These are phyloP conservation scores for Romanogobio albipinnatus DNA, from an alignment of 2,113 vertebrate genomes.

Conservation along the genomic window DNA sequence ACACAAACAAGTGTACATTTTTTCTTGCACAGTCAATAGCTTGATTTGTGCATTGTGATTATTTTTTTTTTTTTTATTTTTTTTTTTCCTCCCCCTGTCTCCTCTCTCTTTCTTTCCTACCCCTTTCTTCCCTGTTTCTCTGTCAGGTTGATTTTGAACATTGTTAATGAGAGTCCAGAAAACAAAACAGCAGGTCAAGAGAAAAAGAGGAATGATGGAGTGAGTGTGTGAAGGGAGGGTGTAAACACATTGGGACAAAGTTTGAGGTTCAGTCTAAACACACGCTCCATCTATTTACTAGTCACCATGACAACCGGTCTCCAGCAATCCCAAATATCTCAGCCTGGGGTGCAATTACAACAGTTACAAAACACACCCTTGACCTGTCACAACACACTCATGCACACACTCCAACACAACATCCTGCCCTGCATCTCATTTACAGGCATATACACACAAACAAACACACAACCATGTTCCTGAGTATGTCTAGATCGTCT, in stretches of 20 bases:
- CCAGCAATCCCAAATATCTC: constrained; percentile 23
- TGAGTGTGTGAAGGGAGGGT: constrained; percentile 5
- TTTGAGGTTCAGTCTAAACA: constrained; percentile 43
- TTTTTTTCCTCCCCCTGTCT: not conserved
- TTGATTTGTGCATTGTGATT: not conserved
- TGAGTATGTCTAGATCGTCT: not conserved
- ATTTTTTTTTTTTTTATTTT: not conserved
- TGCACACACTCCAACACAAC: not conserved
- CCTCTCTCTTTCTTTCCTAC: not conserved
- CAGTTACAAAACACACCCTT: not conserved
- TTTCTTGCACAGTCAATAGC: not conserved
- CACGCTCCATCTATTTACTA: constrained; percentile 31
- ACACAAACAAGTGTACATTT: not conserved
- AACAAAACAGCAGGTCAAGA: not conserved
- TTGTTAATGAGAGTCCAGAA: constrained; percentile 15
- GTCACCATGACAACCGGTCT: constrained; percentile 7
- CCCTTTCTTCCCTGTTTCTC: not conserved
- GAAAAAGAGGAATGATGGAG: constrained; percentile 7
- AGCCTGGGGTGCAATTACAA: constrained; percentile 6
- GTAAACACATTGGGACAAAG: constrained; percentile 10
- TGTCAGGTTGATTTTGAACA: constrained; percentile 31
- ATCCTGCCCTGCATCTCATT: not conserved
- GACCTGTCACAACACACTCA: not conserved
- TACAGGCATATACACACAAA: not conserved
- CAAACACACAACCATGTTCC: not conserved